Evolutionary conservation across 1,140 invertebrate genomes (phyloP).

Genomic region (Atta texana): DNA sequence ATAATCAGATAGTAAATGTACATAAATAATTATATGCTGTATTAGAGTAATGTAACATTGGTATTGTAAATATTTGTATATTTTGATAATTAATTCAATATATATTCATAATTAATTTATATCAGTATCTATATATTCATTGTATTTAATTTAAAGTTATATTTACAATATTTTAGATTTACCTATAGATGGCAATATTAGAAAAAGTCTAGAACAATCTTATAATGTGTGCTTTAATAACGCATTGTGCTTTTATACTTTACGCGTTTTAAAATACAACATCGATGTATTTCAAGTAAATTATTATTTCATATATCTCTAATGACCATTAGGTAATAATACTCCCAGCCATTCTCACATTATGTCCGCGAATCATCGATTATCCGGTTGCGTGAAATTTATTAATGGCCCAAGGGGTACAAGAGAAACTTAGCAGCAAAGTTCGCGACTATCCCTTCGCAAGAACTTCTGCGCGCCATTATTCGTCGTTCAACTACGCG

Average conservation of each 20-base stretch:
- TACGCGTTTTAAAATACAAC: conserved; percentile 9
- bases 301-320: not conserved
- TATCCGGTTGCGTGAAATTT: conserved; percentile 66
- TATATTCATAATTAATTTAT: conserved; percentile 35
- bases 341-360: conserved; percentile 27
- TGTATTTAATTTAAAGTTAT: conserved; percentile 14
- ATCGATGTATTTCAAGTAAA: conserved; percentile 14
- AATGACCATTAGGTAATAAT: conserved; percentile 18
- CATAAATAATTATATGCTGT: conserved; percentile 7
- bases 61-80: conserved; percentile 31
- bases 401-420: conserved; percentile 61
- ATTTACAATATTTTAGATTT: not conserved
- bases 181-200: not conserved
- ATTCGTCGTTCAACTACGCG: conserved; percentile 51
- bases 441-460: conserved; percentile 64
- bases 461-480: conserved; percentile 62
- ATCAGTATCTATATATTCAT: not conserved
- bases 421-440: conserved; percentile 57
- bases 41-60: not conserved
- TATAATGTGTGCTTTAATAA: not conserved
- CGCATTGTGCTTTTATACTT: conserved; percentile 50
- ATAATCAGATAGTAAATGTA: conserved; percentile 24
- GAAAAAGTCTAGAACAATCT: not conserved
- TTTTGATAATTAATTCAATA: conserved; percentile 6
- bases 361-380: conserved; percentile 66